Base-by-base conservation (phyloP, 1,140 invertebrate species). In the Drosophila nigromelanica region DNA sequence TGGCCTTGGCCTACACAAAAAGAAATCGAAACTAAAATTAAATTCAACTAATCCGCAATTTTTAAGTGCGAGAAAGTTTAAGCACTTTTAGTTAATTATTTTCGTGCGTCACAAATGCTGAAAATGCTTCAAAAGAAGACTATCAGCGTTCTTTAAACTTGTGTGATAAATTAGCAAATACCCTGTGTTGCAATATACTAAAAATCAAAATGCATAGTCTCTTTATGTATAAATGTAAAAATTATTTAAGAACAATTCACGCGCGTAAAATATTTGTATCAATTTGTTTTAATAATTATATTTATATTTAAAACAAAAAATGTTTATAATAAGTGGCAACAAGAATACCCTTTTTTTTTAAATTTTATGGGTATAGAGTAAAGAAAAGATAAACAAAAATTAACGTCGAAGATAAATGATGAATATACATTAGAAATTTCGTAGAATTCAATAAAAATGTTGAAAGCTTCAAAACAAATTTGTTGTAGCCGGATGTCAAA, bases 21-120 rank as follows among this genome's bases (percentile, higher is more conserved):
- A 12, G 39, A 40, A 40, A 40, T n/a, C 5, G n/a, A 40, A 51
- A 42, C 27, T 12, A n/a, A 40, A 35, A 58, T 5, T 42, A 40
- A 59, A 11, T 47, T 42, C 40, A 55, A 64, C 18, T 50, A 50
- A 43, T 76, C 66, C 43, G 18, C 50, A 61, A 50, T 54, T 54
- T 42, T 51, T 14, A n/a, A 62, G 14, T 14, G 5, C 30, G 5
- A 40, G 50, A 62, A 62, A 15, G 21, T 62, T 40, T 2, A 7
- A 40, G 39, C 39, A 40, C n/a, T 40, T 40, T 40, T 18, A 33
- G 60, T 62, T 51, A 51, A 27, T 62, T 8, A 15, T 27, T 42
- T n/a, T 33, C 39, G 18, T 63, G 60, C 48, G 60, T 63, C 60
- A 62, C 35, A 50, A 62, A 18, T 51, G 59, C 35, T 51, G 47